Base-by-base conservation (phyloP, 2,797 vertebrate genomes). In the Enteromius anoplus region DNA sequence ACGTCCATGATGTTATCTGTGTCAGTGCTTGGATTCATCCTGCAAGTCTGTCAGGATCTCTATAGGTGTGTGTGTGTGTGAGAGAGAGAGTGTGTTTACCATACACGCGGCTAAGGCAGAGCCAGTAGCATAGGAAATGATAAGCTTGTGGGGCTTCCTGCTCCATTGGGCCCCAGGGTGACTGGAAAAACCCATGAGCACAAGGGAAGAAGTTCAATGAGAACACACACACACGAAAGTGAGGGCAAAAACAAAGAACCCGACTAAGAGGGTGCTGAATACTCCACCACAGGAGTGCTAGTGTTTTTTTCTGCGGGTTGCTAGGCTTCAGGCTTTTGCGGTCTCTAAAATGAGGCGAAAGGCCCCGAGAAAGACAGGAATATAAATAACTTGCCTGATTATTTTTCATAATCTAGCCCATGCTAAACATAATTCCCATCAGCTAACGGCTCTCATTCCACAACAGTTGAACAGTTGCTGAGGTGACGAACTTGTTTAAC, bases 171-270 rank as follows among this genome's bases (percentile, higher is more conserved):
- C 77, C 86, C 81, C 75, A 23, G 88, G 83, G 86, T 82, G 65
- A 86, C 82, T 88, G 88, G 86, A 89, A 88, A 89, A 89, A 88
- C 84, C 85, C 85, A 71, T 80, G 60, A 88, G 85, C 81, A 85
- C 68, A 78, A 80, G 77, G 34, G 85, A 89, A 85, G 85, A 88
- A 88, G 81, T 73, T 12, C n/a, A 34, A 15, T 32, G 5, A 49
- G 2, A 45, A 60, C 58, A 58, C 53, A 69, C 68, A 68, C 45
- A 84, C 68, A 58, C 10, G 11, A 29, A 84, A 66, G 58, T 40
- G 34, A 65, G 53, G 12, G 62, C 15, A 77, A 65, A 73, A 42
- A 78, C 62, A 84, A 73, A 82, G 78, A 73, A 60, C 6, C 34
- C 19, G 23, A 40, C 68, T 37, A 84, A 60, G 65, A 65, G 47